These are phyloP conservation scores for Ylistrum balloti DNA, from an alignment of 1,140 invertebrate species.

Conservation along the genomic window DNA sequence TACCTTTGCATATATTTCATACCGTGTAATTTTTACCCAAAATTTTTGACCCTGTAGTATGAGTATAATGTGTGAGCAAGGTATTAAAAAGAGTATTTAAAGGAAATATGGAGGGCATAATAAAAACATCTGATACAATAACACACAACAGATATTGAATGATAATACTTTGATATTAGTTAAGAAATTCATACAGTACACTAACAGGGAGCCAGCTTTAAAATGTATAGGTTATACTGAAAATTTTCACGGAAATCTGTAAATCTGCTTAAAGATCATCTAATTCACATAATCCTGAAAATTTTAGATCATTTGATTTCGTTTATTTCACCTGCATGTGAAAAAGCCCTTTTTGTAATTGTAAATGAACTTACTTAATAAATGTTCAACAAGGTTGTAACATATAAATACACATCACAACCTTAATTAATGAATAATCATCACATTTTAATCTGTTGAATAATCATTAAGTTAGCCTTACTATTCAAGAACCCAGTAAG, in stretches of 20 bases:
- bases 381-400: no score
- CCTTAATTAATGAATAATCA: no score
- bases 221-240: not conserved
- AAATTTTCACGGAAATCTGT: not conserved
- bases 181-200: not conserved
- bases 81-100: not conserved
- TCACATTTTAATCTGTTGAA: no score
- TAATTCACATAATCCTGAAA: no score
- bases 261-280: no score
- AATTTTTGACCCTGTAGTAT: not conserved
- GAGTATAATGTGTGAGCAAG: slow-evolving; percentile 20
- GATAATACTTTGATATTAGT: not conserved
- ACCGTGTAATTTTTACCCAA: not conserved
- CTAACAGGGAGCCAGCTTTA: not conserved
- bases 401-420: no score
- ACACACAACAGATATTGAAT: not conserved
- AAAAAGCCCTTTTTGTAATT: no score
- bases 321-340: no score
- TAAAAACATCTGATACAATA: not conserved
- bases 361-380: no score
- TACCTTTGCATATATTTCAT: not conserved
- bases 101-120: not conserved
- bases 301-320: no score
- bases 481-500: no score
- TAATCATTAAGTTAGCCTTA: no score